Evolutionary conservation across 53 echinoderm and acorn worm species (phyloP).

Genomic region (Holothuria scabra): DNA sequence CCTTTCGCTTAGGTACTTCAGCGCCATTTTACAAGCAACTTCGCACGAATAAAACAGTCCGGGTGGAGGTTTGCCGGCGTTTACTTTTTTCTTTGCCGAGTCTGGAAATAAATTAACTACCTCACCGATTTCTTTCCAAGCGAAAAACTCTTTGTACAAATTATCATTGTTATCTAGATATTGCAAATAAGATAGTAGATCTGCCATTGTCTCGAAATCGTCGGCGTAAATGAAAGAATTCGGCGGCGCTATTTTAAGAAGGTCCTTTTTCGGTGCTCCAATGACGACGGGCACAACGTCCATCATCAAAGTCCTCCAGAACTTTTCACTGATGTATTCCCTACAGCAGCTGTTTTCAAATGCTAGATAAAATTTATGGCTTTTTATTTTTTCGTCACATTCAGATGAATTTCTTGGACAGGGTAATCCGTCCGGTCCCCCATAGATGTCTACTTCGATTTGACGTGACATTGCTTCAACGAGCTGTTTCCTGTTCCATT

Average conservation of each 20-base stretch:
- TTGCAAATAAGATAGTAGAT: slow-evolving; percentile 5
- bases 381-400: slow-evolving; percentile 13
- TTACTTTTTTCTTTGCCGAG: neutral
- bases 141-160: slow-evolving; percentile 11
- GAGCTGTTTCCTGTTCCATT: slow-evolving; percentile 6
- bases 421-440: neutral
- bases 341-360: slow-evolving; percentile 35
- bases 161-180: slow-evolving; percentile 20
- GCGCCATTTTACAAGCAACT: slow-evolving; percentile 17
- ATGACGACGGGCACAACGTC: slow-evolving; percentile 28
- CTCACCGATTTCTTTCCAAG: slow-evolving; percentile 23
- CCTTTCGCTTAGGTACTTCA: slow-evolving; percentile 1
- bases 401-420: slow-evolving; percentile 5
- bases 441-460: slow-evolving; percentile 13
- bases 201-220: slow-evolving; percentile 1
- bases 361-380: slow-evolving; percentile 38
- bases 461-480: neutral
- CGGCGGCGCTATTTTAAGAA: slow-evolving; percentile 30
- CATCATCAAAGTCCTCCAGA: slow-evolving; percentile 21
- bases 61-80: neutral
- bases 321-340: slow-evolving; percentile 26
- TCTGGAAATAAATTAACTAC: neutral
- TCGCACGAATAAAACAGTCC: slow-evolving; percentile 34
- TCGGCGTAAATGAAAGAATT: slow-evolving; percentile 48
- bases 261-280: slow-evolving; percentile 20